Percentiles rank a stretch among this genome's conserved stretches.
Conservation (phyloP, 1,140 invertebrate species). For the Triops cancriformis region DNA sequence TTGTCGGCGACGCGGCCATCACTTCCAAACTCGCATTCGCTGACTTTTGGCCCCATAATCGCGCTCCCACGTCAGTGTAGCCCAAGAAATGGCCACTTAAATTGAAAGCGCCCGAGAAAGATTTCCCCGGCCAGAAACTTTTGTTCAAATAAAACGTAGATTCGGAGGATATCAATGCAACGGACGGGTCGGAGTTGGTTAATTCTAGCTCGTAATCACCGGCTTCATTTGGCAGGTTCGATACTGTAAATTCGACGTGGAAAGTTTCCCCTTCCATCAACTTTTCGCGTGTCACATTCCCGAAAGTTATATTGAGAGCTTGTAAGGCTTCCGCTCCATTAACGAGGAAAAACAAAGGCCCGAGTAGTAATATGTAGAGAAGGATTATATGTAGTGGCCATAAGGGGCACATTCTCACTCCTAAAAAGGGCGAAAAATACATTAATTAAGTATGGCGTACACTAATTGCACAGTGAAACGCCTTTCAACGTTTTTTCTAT, state of each 20-base stretch:
- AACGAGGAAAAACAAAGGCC: slow-evolving; percentile 47
- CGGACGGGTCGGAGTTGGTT: slow-evolving; percentile 30
- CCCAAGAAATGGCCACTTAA: slow-evolving; percentile 55
- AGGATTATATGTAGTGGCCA: slow-evolving; percentile 51
- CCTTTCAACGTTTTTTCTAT: not conserved
- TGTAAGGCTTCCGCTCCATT: slow-evolving; percentile 35
- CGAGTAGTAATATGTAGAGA: slow-evolving; percentile 45
- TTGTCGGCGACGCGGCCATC: slow-evolving; percentile 34
- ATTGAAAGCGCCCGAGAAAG: slow-evolving; percentile 44
- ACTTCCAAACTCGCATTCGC: slow-evolving; percentile 27
- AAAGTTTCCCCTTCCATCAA: slow-evolving; percentile 30
- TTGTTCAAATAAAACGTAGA: not conserved
- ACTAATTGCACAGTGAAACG: not conserved
- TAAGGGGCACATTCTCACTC: slow-evolving; percentile 48
- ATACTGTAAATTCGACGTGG: slow-evolving; percentile 30
- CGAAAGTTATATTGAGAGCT: slow-evolving; percentile 34
- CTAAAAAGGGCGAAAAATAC: slow-evolving; percentile 12
- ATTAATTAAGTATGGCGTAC: not conserved
- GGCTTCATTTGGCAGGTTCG: slow-evolving; percentile 22
- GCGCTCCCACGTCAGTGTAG: slow-evolving; percentile 40
- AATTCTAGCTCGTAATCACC: slow-evolving; percentile 29
- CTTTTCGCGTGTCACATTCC: slow-evolving; percentile 31
- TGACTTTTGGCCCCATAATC: slow-evolving; percentile 31
- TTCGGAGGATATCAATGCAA: slow-evolving; percentile 28
- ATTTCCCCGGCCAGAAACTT: slow-evolving; percentile 28